Conservation (phyloP, 1,140 invertebrate genomes). For the Philotrypesis tridentata region DNA sequence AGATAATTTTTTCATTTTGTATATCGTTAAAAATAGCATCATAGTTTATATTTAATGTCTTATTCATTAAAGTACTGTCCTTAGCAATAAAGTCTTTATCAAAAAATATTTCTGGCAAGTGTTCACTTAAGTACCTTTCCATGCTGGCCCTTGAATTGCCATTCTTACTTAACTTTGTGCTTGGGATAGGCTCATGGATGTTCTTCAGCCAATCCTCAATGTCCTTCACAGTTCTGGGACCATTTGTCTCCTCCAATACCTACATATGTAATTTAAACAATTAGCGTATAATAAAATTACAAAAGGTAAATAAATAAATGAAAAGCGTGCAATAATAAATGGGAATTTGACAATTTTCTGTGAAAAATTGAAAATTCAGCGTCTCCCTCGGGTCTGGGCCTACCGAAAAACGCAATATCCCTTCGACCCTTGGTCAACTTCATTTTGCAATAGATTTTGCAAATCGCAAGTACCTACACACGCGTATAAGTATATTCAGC, state of each 20-base stretch:
- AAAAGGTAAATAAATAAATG: too few relatives aligned
- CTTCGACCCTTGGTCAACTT: too few relatives aligned
- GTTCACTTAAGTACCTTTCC: slow-evolving; percentile 59
- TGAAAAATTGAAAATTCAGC: too few relatives aligned
- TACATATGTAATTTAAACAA: slow-evolving; percentile 1
- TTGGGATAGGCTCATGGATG: slow-evolving; percentile 60
- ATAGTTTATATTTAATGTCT: slow-evolving; percentile 63
- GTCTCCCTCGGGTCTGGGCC: too few relatives aligned
- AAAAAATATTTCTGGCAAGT: slow-evolving; percentile 59
- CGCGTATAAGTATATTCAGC: too few relatives aligned
- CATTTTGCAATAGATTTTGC: too few relatives aligned
- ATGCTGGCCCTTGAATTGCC: slow-evolving; percentile 53
- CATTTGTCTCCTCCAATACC: slow-evolving; percentile 20
- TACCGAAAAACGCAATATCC: too few relatives aligned
- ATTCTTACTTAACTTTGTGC: slow-evolving; percentile 60
- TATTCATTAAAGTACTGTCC: slow-evolving; percentile 62
- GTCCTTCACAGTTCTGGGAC: slow-evolving; percentile 57
- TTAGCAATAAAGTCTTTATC: slow-evolving; percentile 58
- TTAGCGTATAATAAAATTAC: neutral
- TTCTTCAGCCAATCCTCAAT: slow-evolving; percentile 68
- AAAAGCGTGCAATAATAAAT: too few relatives aligned
- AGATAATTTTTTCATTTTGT: slow-evolving; percentile 62
- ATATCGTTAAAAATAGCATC: slow-evolving; percentile 65
- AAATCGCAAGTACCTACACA: too few relatives aligned
- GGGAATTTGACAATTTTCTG: too few relatives aligned